phyloP scores from a whole-genome alignment of 2,113 vertebrate species.

The Calyptommatus sinebrachiatus region DNA sequence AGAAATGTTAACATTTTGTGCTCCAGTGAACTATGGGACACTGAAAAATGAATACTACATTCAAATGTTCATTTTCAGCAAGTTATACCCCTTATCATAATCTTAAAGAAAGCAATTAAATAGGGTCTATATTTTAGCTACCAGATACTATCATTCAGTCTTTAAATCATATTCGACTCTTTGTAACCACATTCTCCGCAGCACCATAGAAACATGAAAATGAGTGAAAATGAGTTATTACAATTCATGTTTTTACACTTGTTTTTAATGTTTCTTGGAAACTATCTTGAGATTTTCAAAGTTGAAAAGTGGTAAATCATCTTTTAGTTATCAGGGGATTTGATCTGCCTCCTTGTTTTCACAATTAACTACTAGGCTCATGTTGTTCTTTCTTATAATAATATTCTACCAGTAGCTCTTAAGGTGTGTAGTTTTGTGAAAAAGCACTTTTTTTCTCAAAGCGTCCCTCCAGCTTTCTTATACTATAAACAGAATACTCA shows the following conservation, averaged over 20 bases:
- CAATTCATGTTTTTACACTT: background rate
- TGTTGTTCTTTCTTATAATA: background rate
- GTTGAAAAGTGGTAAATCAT: background rate
- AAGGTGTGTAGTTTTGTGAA: too few relatives aligned
- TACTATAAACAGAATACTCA: too few relatives aligned
- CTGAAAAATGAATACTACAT: background rate
- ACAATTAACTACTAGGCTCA: too few relatives aligned
- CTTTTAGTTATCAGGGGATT: background rate
- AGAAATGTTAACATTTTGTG: background rate
- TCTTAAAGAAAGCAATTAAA: background rate
- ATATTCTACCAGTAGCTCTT: background rate
- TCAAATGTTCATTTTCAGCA: conserved; percentile 13
- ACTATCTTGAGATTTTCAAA: rapidly evolving
- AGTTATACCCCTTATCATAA: background rate
- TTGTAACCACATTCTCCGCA: too few relatives aligned
- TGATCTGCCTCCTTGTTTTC: background rate
- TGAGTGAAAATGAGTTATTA: background rate
- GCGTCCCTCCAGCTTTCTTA: too few relatives aligned
- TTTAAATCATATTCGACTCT: background rate
- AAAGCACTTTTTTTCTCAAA: too few relatives aligned
- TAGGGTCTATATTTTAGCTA: background rate
- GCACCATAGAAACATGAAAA: too few relatives aligned
- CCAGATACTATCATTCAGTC: background rate
- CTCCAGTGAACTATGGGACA: conserved; percentile 27
- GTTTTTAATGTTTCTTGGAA: too few relatives aligned